A percentile compares a stretch with the other conserved stretches of the same genome.
Conservation (phyloP, 2,888 invertebrate species). For the Ariolimax columbianus region DNA sequence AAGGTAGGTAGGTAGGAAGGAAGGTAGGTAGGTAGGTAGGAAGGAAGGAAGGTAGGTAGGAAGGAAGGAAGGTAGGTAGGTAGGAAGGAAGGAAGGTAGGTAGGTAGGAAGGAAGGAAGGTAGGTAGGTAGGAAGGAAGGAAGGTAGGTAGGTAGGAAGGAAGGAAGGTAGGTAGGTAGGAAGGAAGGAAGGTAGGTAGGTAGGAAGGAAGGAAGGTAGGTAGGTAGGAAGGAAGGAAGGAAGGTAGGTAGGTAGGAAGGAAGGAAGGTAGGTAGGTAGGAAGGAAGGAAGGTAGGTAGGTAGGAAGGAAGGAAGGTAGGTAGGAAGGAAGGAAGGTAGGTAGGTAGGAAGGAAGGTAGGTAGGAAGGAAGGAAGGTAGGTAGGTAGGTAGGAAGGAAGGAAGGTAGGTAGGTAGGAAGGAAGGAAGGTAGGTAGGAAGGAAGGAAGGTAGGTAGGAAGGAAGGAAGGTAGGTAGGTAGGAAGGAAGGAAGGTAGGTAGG, state of each 20-base stretch:
- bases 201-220: neutral
- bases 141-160: neutral
- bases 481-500: constrained; percentile 10
- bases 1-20: neutral
- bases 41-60: neutral
- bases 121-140: too few relatives aligned
- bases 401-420: neutral
- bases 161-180: neutral
- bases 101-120: neutral
- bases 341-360: neutral
- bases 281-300: neutral
- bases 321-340: neutral
- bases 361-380: neutral
- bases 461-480: constrained; percentile 16
- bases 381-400: neutral
- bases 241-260: neutral
- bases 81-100: neutral
- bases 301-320: neutral
- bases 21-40: neutral
- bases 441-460: constrained; percentile 11
- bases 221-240: neutral
- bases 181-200: neutral
- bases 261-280: neutral
- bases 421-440: constrained; percentile 15
- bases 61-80: neutral